phyloP scores from a whole-genome alignment of 2,797 vertebrate species.

The Discoglossus pictus region DNA sequence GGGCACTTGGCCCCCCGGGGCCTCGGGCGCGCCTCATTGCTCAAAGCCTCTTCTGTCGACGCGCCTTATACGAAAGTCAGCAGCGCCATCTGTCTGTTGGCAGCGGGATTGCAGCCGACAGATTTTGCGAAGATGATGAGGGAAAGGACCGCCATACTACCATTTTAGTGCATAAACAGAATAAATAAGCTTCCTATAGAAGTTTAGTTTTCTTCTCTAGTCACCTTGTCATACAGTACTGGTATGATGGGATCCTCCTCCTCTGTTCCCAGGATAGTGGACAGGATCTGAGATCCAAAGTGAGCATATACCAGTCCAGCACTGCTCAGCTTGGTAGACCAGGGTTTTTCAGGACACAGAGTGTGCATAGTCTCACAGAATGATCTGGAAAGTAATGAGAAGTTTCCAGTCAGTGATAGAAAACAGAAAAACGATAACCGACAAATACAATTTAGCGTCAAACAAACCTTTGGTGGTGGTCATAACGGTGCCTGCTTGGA shows the following conservation, averaged over 20 bases:
- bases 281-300: conserved; percentile 82
- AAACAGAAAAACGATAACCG: no score
- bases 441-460: neutral
- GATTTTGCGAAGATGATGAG: no score
- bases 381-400: conserved; percentile 66
- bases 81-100: no score
- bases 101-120: no score
- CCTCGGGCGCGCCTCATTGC: no score
- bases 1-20: no score
- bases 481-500: conserved; percentile 83
- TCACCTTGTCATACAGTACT: conserved; percentile 84
- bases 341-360: conserved; percentile 82
- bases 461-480: conserved; percentile 91
- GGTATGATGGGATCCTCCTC: conserved; percentile 73
- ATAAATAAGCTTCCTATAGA: no score
- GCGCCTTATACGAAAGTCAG: no score
- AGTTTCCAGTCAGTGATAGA: neutral
- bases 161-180: no score
- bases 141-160: no score
- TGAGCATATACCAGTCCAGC: conserved; percentile 90
- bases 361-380: conserved; percentile 83
- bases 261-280: conserved; percentile 71
- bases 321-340: conserved; percentile 93
- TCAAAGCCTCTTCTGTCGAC: no score
- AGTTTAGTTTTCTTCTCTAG: neutral